Evolutionary conservation across 2,113 vertebrate genomes (phyloP).

Genomic region (Tetraodon nigroviridis): DNA sequence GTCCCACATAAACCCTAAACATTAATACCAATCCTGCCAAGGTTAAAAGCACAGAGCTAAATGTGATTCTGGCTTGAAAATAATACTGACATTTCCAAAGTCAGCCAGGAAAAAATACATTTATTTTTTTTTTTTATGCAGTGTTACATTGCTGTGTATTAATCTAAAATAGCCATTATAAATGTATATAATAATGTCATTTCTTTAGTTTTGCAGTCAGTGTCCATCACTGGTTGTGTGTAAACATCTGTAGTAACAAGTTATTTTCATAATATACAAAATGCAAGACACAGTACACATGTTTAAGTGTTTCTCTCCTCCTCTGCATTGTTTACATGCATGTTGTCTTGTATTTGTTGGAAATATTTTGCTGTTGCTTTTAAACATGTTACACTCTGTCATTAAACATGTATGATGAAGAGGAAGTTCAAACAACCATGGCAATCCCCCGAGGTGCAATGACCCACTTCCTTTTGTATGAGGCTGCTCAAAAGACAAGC

Average conservation of each 20-base stretch:
- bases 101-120: too few species aligned
- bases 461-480: conserved; percentile 66
- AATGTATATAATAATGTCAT: background rate
- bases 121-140: too few species aligned
- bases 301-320: background rate
- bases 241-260: background rate
- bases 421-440: conserved; percentile 52
- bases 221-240: background rate
- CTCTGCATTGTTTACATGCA: background rate
- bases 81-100: too few species aligned
- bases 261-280: background rate
- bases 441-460: conserved; percentile 50
- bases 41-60: too few species aligned
- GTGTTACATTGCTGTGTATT: too few species aligned
- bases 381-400: conserved; percentile 50
- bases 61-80: too few species aligned
- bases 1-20: too few species aligned
- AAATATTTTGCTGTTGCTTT: conserved; percentile 17
- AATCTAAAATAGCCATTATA: too few species aligned
- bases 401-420: conserved; percentile 66
- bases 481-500: conserved; percentile 10
- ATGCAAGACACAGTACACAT: background rate
- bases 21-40: too few species aligned
- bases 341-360: conserved; percentile 1
- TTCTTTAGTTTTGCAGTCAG: background rate